Percentiles rank a stretch among this genome's conserved stretches.
Conservation (phyloP, 2,113 vertebrate genomes). For the Shinisaurus crocodilurus region DNA sequence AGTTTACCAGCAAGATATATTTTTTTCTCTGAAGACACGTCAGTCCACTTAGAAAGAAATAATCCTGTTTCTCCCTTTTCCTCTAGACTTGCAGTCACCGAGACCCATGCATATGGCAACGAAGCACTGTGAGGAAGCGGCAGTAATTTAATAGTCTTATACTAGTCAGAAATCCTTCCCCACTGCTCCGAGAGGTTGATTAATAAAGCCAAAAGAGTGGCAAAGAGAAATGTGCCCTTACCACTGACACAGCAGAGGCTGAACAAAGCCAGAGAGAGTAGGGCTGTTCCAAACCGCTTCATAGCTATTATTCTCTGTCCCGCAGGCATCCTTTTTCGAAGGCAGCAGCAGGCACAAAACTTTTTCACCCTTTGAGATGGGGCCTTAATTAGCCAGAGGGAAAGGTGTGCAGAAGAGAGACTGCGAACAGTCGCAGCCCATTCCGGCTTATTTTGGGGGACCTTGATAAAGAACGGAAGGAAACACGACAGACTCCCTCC, state of each 20-base stretch:
- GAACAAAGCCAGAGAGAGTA: conserved; percentile 60
- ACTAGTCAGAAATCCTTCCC: conserved; percentile 20
- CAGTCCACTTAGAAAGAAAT: conserved; percentile 21
- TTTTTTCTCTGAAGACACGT: conserved; percentile 18
- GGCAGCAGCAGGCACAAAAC: conserved; percentile 56
- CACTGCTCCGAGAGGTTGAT: not conserved
- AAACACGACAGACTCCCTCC: conserved; percentile 80
- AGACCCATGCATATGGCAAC: not conserved
- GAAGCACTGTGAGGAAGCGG: conserved; percentile 22
- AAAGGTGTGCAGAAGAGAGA: conserved; percentile 72
- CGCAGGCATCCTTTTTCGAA: conserved; percentile 44
- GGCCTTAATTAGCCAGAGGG: conserved; percentile 72
- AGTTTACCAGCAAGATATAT: conserved; percentile 32
- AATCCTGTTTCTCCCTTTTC: conserved; percentile 4
- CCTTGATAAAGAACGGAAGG: conserved; percentile 85
- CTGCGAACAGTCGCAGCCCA: conserved; percentile 69
- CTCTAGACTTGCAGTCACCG: conserved; percentile 23
- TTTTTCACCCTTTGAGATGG: conserved; percentile 45
- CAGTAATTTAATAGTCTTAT: conserved; percentile 20
- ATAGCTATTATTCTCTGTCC: conserved; percentile 55
- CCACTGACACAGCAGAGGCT: conserved; percentile 49
- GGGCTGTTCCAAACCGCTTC: conserved; percentile 57
- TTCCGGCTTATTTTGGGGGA: conserved; percentile 83
- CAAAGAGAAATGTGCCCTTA: conserved; percentile 57
- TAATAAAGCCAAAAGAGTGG: conserved; percentile 28